phyloP scores from a whole-genome alignment of 2,797 vertebrate species.

The Onychomys arenicola region DNA sequence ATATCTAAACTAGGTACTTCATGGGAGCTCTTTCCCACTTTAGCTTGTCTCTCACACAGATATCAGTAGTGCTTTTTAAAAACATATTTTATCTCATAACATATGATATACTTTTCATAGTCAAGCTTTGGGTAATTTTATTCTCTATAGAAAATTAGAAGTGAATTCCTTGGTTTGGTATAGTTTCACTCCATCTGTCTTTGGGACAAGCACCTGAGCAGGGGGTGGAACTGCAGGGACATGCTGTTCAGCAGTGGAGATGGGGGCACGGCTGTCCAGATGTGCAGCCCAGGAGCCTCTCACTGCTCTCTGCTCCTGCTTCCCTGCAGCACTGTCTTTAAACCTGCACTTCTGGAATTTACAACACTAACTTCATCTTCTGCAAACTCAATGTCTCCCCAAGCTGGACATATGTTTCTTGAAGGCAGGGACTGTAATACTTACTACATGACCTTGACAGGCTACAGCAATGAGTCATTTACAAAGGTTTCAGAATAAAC shows the following conservation, averaged over 20 bases:
- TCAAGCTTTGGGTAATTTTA: background rate
- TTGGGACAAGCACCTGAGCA: background rate
- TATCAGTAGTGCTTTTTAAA: background rate
- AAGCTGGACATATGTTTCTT: background rate
- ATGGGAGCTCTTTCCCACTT: background rate
- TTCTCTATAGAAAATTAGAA: slow-evolving; percentile 19
- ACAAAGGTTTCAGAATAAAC: slow-evolving; percentile 46
- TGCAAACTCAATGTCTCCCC: background rate
- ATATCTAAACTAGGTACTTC: background rate
- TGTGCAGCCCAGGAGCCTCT: background rate
- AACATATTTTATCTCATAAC: slow-evolving; percentile 24
- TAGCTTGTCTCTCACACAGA: background rate
- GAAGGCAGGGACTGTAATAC: background rate
- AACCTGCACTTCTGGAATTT: background rate
- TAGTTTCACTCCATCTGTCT: background rate
- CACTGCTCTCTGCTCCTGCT: background rate
- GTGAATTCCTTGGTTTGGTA: background rate
- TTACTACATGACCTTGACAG: background rate
- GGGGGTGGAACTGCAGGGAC: background rate
- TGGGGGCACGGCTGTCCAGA: background rate
- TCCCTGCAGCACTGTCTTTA: background rate
- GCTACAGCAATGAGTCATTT: slow-evolving; percentile 1
- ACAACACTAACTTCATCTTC: background rate
- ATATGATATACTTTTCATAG: background rate
- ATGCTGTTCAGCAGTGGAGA: background rate